phyloP scores from a whole-genome alignment of 2,113 vertebrate species.

The cattle (Bos taurus) region ARS-UCD2.0 NC_037334.1:70813501-70814000 shows the following conservation, averaged over 20 bases:
- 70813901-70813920: not conserved
- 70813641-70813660: not conserved
- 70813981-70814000: not conserved
- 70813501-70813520: not conserved
- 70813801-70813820: not conserved
- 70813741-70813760: not conserved
- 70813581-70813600: not conserved
- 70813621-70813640: not conserved
- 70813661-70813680: not conserved
- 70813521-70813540: not conserved
- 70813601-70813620: not conserved
- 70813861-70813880: not conserved
- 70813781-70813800: not conserved
- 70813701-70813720: no score
- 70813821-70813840: not conserved
- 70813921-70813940: not conserved
- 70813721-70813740: not conserved
- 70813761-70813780: no score
- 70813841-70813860: not conserved
- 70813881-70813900: not conserved
- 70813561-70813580: not conserved
- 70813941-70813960: not conserved
- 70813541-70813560: not conserved
- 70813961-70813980: not conserved
- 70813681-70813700: not conserved